Percentiles rank a stretch among this genome's conserved stretches.
phyloP scores from a whole-genome alignment of 1,140 invertebrate species.

The Cyclargus thomasi region DNA sequence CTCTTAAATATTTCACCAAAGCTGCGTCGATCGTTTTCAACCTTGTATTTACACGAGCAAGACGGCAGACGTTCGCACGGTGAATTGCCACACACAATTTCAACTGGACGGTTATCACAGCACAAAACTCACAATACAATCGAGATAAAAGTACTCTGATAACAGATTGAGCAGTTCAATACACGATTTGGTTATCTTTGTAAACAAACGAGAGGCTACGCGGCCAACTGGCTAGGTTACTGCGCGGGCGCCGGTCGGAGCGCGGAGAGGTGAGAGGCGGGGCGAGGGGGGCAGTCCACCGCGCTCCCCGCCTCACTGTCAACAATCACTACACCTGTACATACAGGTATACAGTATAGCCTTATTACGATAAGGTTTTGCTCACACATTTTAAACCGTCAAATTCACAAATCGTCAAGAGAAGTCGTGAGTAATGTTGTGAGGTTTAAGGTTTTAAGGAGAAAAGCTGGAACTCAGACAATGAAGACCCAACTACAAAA shows the following conservation, averaged over 20 bases:
- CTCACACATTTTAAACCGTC: neutral
- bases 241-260: conserved; percentile 54
- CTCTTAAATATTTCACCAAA: neutral
- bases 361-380: neutral
- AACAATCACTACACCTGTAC: conserved; percentile 56
- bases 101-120: neutral
- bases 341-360: neutral
- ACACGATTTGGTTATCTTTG: conserved; percentile 25
- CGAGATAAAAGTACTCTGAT: conserved; percentile 1
- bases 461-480: too few species aligned
- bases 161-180: conserved; percentile 13
- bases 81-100: neutral
- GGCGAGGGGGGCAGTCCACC: conserved; percentile 35
- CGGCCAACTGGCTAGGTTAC: conserved; percentile 63
- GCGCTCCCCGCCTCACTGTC: conserved; percentile 48
- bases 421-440: neutral
- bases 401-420: neutral
- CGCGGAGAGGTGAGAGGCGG: conserved; percentile 25
- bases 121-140: neutral
- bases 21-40: neutral
- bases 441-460: neutral
- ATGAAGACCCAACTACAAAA: too few species aligned
- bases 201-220: conserved; percentile 71
- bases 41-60: neutral
- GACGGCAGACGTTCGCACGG: neutral